These are phyloP conservation scores for Gallinago undulata DNA, from an alignment of 2,113 vertebrate genomes.

Conservation along the genomic window DNA sequence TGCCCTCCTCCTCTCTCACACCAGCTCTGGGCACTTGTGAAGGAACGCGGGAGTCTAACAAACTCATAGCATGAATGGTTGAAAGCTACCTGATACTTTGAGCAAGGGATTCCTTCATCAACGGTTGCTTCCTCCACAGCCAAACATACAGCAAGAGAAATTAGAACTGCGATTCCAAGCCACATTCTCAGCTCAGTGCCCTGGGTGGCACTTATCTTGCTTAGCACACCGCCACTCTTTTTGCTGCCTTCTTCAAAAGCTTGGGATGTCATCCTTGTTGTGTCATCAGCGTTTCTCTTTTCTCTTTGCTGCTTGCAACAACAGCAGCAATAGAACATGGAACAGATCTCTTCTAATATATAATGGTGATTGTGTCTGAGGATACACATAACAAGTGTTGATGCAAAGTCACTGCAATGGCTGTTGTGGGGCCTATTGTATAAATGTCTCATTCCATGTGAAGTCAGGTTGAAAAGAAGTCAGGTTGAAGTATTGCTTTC, in stretches of 20 bases:
- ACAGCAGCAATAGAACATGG: background rate
- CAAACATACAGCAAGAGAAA: constrained; percentile 30
- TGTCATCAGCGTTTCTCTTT: background rate
- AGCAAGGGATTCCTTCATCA: constrained; percentile 73
- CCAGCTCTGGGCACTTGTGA: constrained; percentile 85
- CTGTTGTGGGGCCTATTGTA: constrained; percentile 39
- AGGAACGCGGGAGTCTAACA: constrained; percentile 75
- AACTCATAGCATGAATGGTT: constrained; percentile 88
- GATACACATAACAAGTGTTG: background rate
- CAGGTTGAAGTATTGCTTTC: constrained; percentile 19
- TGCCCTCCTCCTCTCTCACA: constrained; percentile 90
- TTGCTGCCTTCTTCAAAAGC: background rate
- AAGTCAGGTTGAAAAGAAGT: background rate
- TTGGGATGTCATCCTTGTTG: background rate
- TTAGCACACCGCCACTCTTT: background rate
- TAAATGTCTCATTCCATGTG: constrained; percentile 41
- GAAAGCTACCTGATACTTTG: constrained; percentile 81
- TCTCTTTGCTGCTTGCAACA: background rate
- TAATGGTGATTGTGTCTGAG: constrained; percentile 38
- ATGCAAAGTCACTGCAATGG: constrained; percentile 36
- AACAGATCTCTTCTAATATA: background rate
- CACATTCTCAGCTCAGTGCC: background rate
- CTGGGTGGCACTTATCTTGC: constrained; percentile 25
- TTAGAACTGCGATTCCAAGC: constrained; percentile 6
- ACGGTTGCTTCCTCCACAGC: background rate